Percentiles rank a stretch among this genome's conserved stretches.
Evolutionary conservation across 2,888 invertebrate species (phyloP).

Genomic region (Cordylochernes scorpioides): DNA sequence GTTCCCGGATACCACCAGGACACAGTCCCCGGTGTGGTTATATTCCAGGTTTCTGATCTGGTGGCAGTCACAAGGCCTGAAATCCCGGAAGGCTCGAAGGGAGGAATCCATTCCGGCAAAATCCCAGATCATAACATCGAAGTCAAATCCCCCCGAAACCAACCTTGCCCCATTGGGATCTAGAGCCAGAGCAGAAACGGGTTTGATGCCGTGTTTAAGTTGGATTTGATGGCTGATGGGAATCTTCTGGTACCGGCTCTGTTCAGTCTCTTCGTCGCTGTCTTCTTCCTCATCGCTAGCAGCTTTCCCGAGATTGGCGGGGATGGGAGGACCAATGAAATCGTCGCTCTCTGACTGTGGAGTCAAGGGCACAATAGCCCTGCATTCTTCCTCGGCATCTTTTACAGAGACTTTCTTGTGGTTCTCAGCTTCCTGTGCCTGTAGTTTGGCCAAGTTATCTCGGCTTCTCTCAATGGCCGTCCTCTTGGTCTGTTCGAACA

Average conservation of each 20-base stretch:
- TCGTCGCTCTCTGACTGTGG: too few relatives aligned
- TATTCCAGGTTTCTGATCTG: constrained; percentile 70
- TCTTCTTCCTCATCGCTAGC: too few relatives aligned
- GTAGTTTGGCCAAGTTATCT: too few relatives aligned
- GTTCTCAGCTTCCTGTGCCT: too few relatives aligned
- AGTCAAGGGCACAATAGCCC: too few relatives aligned
- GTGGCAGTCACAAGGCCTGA: constrained; percentile 83
- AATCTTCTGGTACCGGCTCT: constrained; percentile 23
- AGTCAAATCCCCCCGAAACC: constrained; percentile 76
- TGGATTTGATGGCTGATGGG: constrained; percentile 33
- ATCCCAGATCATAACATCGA: constrained; percentile 90
- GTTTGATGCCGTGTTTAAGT: constrained; percentile 66
- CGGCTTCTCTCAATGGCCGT: too few relatives aligned
- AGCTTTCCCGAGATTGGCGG: too few relatives aligned
- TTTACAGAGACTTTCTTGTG: too few relatives aligned
- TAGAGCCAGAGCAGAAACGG: constrained; percentile 52
- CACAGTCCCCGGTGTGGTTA: constrained; percentile 72
- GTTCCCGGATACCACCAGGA: constrained; percentile 71
- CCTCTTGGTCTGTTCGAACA: too few relatives aligned
- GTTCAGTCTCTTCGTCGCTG: too few relatives aligned
- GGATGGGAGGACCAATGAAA: too few relatives aligned
- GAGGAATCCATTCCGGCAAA: constrained; percentile 93
- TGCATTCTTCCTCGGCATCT: too few relatives aligned
- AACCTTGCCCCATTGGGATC: constrained; percentile 81
- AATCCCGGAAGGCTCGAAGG: constrained; percentile 60